Percentiles rank a stretch among this genome's conserved stretches.
phyloP scores from a whole-genome alignment of 1,140 invertebrate species.

The Tetramorium alpestre region DNA sequence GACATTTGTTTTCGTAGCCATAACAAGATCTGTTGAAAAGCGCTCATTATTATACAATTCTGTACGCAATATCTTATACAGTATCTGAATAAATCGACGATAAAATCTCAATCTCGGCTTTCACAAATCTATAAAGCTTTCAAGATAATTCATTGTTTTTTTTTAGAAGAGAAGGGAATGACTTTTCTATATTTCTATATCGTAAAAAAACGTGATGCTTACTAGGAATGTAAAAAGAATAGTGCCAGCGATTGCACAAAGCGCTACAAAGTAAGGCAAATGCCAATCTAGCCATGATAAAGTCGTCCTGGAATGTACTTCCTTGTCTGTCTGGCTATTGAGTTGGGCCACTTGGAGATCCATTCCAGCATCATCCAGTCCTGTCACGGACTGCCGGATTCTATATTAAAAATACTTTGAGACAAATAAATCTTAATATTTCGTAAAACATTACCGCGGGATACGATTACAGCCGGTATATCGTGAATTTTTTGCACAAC shows the following conservation, averaged over 20 bases:
- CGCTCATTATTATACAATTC: not conserved
- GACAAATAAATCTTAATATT: slow-evolving; percentile 24
- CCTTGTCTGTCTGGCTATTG: slow-evolving; percentile 80
- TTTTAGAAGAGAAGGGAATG: not conserved
- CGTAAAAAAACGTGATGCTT: slow-evolving; percentile 54
- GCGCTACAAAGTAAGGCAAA: slow-evolving; percentile 82
- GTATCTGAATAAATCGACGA: no score
- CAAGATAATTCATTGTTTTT: not conserved
- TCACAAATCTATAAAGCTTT: not conserved
- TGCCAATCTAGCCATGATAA: slow-evolving; percentile 85
- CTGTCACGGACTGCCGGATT: slow-evolving; percentile 84
- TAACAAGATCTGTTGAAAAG: slow-evolving; percentile 81
- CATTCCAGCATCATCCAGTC: slow-evolving; percentile 86
- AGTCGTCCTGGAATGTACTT: slow-evolving; percentile 79
- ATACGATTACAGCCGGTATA: not conserved
- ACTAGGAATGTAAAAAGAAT: slow-evolving; percentile 85
- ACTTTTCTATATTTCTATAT: not conserved
- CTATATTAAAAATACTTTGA: slow-evolving; percentile 65
- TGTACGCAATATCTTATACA: not conserved
- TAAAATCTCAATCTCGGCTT: no score
- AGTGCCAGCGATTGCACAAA: slow-evolving; percentile 83
- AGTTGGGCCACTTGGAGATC: slow-evolving; percentile 83
- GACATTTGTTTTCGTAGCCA: slow-evolving; percentile 86
- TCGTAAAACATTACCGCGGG: not conserved
- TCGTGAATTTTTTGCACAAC: no score